Base-by-base conservation (phyloP, 2,797 vertebrate genomes). In the Anguilla megastoma region DNA sequence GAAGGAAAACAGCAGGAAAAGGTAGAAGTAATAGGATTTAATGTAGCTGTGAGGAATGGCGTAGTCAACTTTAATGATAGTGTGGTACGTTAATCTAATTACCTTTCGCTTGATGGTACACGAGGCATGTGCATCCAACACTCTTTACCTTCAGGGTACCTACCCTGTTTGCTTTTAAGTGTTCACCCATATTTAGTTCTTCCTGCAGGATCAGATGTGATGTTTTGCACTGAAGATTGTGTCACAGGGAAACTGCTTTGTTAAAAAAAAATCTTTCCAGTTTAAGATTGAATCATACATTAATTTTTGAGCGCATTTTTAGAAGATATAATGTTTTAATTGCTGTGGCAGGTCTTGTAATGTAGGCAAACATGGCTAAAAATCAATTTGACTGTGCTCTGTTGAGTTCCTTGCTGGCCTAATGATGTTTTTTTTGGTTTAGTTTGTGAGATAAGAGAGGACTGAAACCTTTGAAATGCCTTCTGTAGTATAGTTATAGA, bases 21-120 rank as follows among this genome's bases (percentile, higher is more conserved):
- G 84, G 84, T 85, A 85, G 84, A 85, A 85, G 84, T 85, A 85
- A 85, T 85, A 85, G 84, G 84, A 85, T 85, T 85, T 66, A 85
- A 85, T 85, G 84, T 85, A 85, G 84, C 84, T 85, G 84, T 85
- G 56, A 85, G 84, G 84, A 85, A 85, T 85, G 84, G 58, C 58
- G 27, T 85, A 63, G 84, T 63, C 33, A 18, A 85, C 84, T 85
- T 85, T 85, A 85, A 63, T 85, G 84, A 85, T 85, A 66, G 84
- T 85, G 84, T 63, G 58, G 84, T 85, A 54, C 54, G 84, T 60
- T 85, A 85, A 85, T 85, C 84, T 85, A 41, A 85, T 85, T 85
- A 85, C 84, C 84, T 85, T 85, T 85, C 54, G 84, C 84, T 85
- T 63, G 84, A 85, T 24, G 33, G 84, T 85, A 63, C 84, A 85